A percentile compares a stretch with the other conserved stretches of the same genome.
Conservation (phyloP, 1,140 invertebrate genomes). For the Ostrea edulis region DNA sequence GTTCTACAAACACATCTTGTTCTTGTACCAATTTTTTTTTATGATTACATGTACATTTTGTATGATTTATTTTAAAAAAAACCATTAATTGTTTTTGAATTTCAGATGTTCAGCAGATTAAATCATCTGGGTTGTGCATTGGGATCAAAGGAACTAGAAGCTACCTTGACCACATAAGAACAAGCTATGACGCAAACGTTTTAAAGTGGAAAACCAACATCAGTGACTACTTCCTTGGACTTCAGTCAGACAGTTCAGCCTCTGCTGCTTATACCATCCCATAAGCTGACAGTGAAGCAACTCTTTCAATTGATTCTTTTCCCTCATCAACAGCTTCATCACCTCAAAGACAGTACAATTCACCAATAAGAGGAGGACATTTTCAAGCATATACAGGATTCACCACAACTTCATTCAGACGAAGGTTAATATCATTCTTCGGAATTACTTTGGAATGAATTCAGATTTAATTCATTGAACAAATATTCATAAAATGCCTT, state of each 20-base stretch:
- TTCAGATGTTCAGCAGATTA: slow-evolving; percentile 13
- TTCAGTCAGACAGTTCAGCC: neutral
- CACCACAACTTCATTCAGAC: too few relatives aligned
- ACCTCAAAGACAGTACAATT: too few relatives aligned
- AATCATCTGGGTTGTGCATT: neutral
- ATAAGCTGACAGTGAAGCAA: neutral
- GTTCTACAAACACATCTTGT: too few relatives aligned
- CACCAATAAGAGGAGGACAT: too few relatives aligned
- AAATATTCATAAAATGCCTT: too few relatives aligned
- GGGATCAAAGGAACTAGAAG: neutral
- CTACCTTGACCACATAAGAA: neutral
- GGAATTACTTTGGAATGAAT: too few relatives aligned
- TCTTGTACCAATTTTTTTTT: too few relatives aligned
- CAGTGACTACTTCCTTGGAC: neutral
- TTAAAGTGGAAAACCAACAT: neutral
- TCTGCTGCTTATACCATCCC: neutral
- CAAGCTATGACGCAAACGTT: neutral
- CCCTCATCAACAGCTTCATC: neutral
- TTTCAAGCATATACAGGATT: too few relatives aligned
- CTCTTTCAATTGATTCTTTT: neutral
- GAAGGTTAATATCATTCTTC: too few relatives aligned
- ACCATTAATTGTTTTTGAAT: neutral
- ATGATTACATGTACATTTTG: too few relatives aligned
- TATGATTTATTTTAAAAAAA: too few relatives aligned
- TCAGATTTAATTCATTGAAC: too few relatives aligned